Percentiles rank a stretch among this genome's conserved stretches.
Conservation (phyloP, 2,888 invertebrate species). For the Eupithecia tripunctaria region DNA sequence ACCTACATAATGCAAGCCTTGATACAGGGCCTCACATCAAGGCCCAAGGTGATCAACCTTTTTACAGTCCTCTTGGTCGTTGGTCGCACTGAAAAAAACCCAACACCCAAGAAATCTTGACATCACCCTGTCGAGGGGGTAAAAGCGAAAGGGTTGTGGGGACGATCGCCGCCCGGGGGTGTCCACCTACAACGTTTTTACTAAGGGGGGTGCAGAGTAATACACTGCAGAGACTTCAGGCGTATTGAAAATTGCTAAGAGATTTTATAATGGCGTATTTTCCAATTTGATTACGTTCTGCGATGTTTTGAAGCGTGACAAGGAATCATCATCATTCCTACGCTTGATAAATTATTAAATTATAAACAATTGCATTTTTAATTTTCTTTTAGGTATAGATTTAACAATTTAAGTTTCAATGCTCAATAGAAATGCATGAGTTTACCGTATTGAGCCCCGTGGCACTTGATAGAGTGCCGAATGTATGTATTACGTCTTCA, state of each 20-base stretch:
- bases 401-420: background rate
- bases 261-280: conserved; percentile 48
- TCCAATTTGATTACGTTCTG: conserved; percentile 43
- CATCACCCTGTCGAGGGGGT: conserved; percentile 79
- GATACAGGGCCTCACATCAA: background rate
- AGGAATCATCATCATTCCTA: background rate
- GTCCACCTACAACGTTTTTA: conserved; percentile 84
- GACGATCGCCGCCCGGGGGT: conserved; percentile 77
- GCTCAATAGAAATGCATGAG: background rate
- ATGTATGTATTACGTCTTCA: background rate
- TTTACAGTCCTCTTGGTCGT: background rate
- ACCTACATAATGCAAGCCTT: background rate
- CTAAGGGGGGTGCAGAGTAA: conserved; percentile 77
- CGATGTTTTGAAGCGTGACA: conserved; percentile 11
- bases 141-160: conserved; percentile 84
- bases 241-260: conserved; percentile 49
- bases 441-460: background rate
- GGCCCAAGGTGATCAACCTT: background rate
- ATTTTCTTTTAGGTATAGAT: background rate
- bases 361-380: no score
- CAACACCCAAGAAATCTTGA: conserved; percentile 48
- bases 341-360: no score
- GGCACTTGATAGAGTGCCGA: background rate
- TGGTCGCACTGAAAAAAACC: background rate
- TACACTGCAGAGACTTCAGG: conserved; percentile 65